A percentile compares a stretch with the other conserved stretches of the same genome.
phyloP scores from a whole-genome alignment of 2,888 invertebrate genomes.

The Listrodromus nycthemerus region DNA sequence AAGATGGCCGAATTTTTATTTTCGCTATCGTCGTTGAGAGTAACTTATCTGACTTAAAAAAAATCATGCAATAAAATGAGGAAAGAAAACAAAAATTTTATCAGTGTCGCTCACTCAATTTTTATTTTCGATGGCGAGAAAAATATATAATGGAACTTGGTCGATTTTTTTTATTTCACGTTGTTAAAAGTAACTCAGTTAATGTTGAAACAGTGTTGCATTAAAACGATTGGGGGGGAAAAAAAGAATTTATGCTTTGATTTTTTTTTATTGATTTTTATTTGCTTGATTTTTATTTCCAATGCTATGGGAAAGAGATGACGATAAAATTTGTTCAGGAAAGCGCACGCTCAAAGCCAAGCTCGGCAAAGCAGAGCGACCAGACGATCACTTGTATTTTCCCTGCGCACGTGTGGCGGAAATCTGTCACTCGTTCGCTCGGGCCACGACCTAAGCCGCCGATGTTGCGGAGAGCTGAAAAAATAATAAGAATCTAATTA shows the following conservation, averaged over 20 bases:
- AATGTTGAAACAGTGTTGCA: not conserved
- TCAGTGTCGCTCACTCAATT: not conserved
- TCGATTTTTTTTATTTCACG: no score
- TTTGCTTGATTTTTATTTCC: not conserved
- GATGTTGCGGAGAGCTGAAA: slow-evolving; percentile 68
- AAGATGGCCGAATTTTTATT: not conserved
- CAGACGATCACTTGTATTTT: slow-evolving; percentile 71
- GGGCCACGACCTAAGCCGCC: slow-evolving; percentile 41
- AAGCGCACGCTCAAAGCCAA: slow-evolving; percentile 7
- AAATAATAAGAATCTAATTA: slow-evolving; percentile 80
- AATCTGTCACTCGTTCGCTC: slow-evolving; percentile 63
- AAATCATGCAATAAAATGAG: not conserved
- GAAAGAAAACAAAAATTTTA: not conserved
- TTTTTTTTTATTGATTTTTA: no score
- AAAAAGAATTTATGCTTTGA: not conserved
- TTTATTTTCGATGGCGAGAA: not conserved
- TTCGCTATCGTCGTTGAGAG: not conserved
- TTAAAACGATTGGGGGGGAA: not conserved
- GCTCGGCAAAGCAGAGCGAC: slow-evolving; percentile 32
- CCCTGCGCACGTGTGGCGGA: slow-evolving; percentile 77
- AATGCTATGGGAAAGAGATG: slow-evolving; percentile 8
- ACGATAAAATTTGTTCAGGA: not conserved
- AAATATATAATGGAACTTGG: no score
- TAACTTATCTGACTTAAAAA: not conserved
- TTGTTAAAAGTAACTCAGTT: not conserved